Evolutionary conservation across 2,888 invertebrate species (phyloP).

Genomic region (Gasteruption jaculator): DNA sequence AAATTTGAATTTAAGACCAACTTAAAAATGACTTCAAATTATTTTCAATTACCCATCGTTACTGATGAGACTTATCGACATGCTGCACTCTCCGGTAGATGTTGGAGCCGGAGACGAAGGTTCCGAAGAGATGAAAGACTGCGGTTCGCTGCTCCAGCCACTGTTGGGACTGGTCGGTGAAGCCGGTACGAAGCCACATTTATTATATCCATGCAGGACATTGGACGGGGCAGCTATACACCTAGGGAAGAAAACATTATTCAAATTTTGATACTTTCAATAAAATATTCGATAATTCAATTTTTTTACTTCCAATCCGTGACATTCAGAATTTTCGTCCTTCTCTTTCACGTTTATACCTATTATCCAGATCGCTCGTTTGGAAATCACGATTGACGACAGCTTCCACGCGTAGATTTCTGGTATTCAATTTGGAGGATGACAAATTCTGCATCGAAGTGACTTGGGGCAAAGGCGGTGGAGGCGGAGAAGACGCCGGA

Average conservation of each 20-base stretch:
- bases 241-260: too few relatives aligned
- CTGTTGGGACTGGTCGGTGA: conserved; percentile 49
- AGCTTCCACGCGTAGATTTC: conserved; percentile 40
- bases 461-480: conserved; percentile 57
- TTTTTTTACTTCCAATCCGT: too few relatives aligned
- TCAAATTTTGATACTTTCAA: too few relatives aligned
- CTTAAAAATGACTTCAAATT: conserved; percentile 1
- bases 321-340: too few relatives aligned
- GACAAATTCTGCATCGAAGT: conserved; percentile 35
- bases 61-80: conserved; percentile 62
- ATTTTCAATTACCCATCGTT: conserved; percentile 57
- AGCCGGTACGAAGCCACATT: too few relatives aligned
- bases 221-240: too few relatives aligned
- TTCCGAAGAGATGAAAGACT: conserved; percentile 73
- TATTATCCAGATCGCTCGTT: too few relatives aligned
- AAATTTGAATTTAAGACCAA: conserved; percentile 1
- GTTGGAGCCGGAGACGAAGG: conserved; percentile 74
- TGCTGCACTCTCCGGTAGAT: conserved; percentile 58
- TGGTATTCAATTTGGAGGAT: conserved; percentile 27
- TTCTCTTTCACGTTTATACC: too few relatives aligned
- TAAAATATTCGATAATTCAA: too few relatives aligned
- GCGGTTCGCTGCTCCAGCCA: conserved; percentile 75
- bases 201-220: too few relatives aligned
- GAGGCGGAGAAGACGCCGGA: conserved; percentile 69
- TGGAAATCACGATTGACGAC: too few relatives aligned